A percentile compares a stretch with the other conserved stretches of the same genome.
phyloP scores from a whole-genome alignment of 2,113 vertebrate species.

The Tychaedon coryphoeus region DNA sequence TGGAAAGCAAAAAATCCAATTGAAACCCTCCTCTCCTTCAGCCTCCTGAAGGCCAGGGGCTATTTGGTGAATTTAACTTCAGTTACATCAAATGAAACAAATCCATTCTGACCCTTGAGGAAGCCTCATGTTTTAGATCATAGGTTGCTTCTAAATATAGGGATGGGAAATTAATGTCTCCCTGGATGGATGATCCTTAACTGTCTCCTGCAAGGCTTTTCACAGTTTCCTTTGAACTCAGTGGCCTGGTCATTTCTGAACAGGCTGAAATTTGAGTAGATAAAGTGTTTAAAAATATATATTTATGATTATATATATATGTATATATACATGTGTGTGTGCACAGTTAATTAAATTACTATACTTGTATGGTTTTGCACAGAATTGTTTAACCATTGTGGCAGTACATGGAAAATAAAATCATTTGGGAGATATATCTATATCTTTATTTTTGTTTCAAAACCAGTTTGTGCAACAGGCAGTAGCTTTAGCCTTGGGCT shows the following conservation, averaged over 20 bases:
- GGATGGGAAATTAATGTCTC: neutral
- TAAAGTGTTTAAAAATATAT: neutral
- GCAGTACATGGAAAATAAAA: neutral
- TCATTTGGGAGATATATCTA: neutral
- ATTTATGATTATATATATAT: neutral
- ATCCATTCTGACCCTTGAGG: slow-evolving; percentile 7
- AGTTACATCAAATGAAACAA: slow-evolving; percentile 34
- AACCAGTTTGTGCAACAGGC: neutral
- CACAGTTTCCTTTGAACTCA: neutral
- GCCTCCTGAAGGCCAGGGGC: neutral
- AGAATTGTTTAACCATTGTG: neutral
- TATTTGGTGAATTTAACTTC: slow-evolving; percentile 28
- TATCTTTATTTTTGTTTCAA: neutral
- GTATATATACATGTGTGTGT: accelerated
- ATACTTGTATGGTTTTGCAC: neutral
- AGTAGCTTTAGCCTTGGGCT: neutral
- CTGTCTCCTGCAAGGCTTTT: neutral
- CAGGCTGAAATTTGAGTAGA: neutral
- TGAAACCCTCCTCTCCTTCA: neutral
- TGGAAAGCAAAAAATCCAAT: neutral
- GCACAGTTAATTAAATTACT: neutral
- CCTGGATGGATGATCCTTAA: neutral
- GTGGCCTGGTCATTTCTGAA: neutral
- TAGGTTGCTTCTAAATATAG: neutral
- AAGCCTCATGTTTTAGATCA: neutral